Percentiles rank a stretch among this genome's conserved stretches.
Evolutionary conservation across 2,797 vertebrate genomes (phyloP).

Genomic region (Microhierax caerulescens): DNA sequence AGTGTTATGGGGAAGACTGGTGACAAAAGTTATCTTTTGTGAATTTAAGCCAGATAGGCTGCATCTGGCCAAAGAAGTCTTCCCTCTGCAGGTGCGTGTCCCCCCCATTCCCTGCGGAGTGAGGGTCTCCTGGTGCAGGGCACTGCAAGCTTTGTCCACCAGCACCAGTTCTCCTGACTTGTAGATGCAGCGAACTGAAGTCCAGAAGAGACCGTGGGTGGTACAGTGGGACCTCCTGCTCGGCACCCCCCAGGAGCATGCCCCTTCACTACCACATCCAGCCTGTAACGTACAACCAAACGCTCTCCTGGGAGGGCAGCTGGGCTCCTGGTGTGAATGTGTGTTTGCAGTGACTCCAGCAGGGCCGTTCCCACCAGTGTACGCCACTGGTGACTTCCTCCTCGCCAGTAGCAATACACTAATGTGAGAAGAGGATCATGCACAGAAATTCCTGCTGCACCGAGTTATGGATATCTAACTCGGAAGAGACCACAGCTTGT

Average conservation of each 20-base stretch:
- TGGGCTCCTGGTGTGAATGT: not conserved
- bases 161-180: not conserved
- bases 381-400: not conserved
- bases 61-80: constrained; percentile 29
- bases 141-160: not conserved
- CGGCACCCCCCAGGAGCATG: not conserved
- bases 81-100: fast-evolving
- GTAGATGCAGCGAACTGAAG: not conserved
- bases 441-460: not conserved
- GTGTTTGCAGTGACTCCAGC: not conserved
- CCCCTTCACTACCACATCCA: not conserved
- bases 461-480: not conserved
- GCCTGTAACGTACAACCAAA: not conserved
- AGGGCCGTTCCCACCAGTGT: not conserved
- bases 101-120: not conserved
- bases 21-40: constrained; percentile 47
- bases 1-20: constrained; percentile 48
- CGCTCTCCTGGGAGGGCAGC: not conserved
- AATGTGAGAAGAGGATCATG: not conserved
- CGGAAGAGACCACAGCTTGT: not conserved
- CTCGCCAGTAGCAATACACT: not conserved
- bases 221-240: not conserved
- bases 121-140: not conserved
- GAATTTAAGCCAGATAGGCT: constrained; percentile 28
- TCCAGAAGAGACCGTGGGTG: not conserved